Evolutionary conservation across 2,888 invertebrate species (phyloP).

Genomic region (Tenodera sinensis): DNA sequence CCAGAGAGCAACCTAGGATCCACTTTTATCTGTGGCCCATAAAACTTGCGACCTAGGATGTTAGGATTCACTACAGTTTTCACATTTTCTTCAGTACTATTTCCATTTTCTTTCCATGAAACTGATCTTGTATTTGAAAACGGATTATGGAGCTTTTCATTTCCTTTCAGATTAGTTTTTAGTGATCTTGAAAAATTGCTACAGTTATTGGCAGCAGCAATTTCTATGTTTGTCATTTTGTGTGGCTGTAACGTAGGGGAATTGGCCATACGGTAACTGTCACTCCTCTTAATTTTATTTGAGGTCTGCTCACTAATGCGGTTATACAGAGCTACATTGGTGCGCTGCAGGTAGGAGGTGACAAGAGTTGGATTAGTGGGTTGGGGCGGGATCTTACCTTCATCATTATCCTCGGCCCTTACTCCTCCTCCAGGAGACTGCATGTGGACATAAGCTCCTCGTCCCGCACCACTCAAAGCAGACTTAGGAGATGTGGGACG

Average conservation of each 20-base stretch:
- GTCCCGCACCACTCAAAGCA: slow-evolving; percentile 1
- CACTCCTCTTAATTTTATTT: slow-evolving; percentile 68
- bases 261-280: slow-evolving; percentile 81
- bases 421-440: slow-evolving; percentile 20
- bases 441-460: slow-evolving; percentile 32
- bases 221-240: slow-evolving; percentile 50
- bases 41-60: slow-evolving; percentile 39
- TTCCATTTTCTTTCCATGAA: neutral
- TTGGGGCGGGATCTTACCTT: slow-evolving; percentile 59
- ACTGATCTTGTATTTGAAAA: neutral
- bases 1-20: slow-evolving; percentile 33
- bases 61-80: slow-evolving; percentile 39
- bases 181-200: neutral
- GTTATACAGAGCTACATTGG: slow-evolving; percentile 26
- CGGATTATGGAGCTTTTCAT: slow-evolving; percentile 31
- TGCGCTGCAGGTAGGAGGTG: slow-evolving; percentile 26
- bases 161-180: slow-evolving; percentile 39
- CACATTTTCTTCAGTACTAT: neutral
- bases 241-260: slow-evolving; percentile 58
- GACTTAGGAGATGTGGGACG: slow-evolving; percentile 22
- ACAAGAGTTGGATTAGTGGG: slow-evolving; percentile 28
- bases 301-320: slow-evolving; percentile 25
- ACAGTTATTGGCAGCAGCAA: slow-evolving; percentile 5
- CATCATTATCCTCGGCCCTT: slow-evolving; percentile 50
- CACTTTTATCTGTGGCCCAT: slow-evolving; percentile 45